Base-by-base conservation (phyloP, 2,113 vertebrate genomes). In the Sceloporus tristichus region DNA sequence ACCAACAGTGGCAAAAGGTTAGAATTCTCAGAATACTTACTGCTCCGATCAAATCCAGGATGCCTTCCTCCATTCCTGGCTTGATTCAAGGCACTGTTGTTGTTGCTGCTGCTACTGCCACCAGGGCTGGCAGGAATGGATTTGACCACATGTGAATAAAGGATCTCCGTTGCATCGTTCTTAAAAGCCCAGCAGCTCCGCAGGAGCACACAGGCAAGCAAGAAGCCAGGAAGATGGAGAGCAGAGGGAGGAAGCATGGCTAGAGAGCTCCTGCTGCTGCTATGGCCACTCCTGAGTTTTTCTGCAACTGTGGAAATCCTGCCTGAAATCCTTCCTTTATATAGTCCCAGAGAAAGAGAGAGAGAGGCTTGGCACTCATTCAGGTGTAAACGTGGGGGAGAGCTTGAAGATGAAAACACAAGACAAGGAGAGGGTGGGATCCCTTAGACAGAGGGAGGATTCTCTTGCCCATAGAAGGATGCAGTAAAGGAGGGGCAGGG, bases 81-180 rank as follows among this genome's bases (percentile, higher is more conserved):
- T 87, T 98, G 98, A 89, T 99, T 99, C 95, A 98, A 84, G 82
- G 98, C 97, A 94, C 96, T 97, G 83, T 98, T 99, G 68, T 78
- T 76, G 96, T 71, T 76, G 96, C 95, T 97, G 95, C 96, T 95
- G 13, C 97, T 94, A 79, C 94, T 94, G 94, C 95, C 97, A 95
- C 96, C 95, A 14, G 97, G 94, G 79, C 94, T 94, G 94, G 97
- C 98, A 70, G 95, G 95, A 21, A 94, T 95, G 76, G 97, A 96
- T 89, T 96, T 95, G 83, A 95, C 97, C 68, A 97, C 97, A 85
- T 97, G 98, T 0, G 98, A 94, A 90, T 98, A 98, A 80, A 98
- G 97, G 81, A 98, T 97, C 96, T 99, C 98, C 40, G 98, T 99
- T 56, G 98, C 98, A 95, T 98, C 98, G 90, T 99, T 99, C 95